A percentile compares a stretch with the other conserved stretches of the same genome.
Conservation (phyloP, 2,797 vertebrate species). For the Thaleichthys pacificus region DNA sequence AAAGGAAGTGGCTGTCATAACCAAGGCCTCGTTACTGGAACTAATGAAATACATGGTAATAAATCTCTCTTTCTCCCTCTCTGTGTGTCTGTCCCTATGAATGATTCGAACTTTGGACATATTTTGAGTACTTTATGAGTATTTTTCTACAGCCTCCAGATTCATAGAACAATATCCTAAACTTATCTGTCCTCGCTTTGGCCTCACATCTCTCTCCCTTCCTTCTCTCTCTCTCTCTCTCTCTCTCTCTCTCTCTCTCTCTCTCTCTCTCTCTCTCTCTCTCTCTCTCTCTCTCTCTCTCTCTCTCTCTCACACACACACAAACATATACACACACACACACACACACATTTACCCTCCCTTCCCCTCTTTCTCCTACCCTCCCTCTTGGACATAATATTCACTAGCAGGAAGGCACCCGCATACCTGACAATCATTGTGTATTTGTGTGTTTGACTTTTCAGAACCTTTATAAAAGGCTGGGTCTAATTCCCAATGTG, state of each 20-base stretch:
- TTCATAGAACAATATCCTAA: conserved; percentile 17
- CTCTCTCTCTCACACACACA: conserved; percentile 23
- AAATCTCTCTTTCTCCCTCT: background rate
- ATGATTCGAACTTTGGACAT: background rate
- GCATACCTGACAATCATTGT: too few relatives aligned
- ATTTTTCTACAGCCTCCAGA: background rate
- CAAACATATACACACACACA: too few relatives aligned
- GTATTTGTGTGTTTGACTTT: too few relatives aligned
- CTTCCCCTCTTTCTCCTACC: too few relatives aligned
- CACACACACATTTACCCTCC: too few relatives aligned
- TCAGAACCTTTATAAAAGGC: too few relatives aligned
- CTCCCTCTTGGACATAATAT: too few relatives aligned
- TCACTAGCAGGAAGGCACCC: too few relatives aligned
- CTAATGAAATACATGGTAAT: background rate
- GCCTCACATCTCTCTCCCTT: background rate
- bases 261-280: background rate
- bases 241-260: conserved; percentile 1
- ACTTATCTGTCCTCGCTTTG: conserved; percentile 37
- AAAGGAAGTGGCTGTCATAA: background rate
- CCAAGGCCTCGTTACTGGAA: background rate
- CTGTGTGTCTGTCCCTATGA: background rate
- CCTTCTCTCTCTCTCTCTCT: background rate
- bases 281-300: conserved; percentile 22
- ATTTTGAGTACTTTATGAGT: background rate
- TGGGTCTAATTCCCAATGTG: too few relatives aligned